Base-by-base conservation (phyloP, 2,797 vertebrate genomes). In the Leucoraja ocellata region DNA sequence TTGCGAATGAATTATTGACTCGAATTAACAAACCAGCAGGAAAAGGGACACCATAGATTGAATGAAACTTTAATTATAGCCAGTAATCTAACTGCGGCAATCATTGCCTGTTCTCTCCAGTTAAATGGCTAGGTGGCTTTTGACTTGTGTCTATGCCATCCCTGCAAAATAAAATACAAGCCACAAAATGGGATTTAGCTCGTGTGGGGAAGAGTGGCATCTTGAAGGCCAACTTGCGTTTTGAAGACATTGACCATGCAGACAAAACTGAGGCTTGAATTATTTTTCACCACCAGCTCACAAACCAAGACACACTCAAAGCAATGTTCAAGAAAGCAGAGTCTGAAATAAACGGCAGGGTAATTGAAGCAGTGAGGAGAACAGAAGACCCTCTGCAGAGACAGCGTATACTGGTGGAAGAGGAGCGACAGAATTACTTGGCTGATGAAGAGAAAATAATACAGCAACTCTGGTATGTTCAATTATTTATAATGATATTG, bases 231-330 rank as follows among this genome's bases (percentile, higher is more conserved):
- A n/a, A 92, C 93, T 95, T 93, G 54, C 83, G 93, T 95, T 63
- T 93, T 91, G 61, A 83, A 28, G 14, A 9, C 86, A 93, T 94
- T 94, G 93, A 93, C 94, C 93, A 93, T 93, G 93, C 94, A 93
- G 93, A 94, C 93, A 94, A 95, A 94, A 94, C 63, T 94, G 94
- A 96, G n/a, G 93, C 91, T 91, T 95, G 95, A 94, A 95, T 94
- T 96, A 95, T 94, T 95, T 96, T 96, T 96, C 94, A 95, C 94
- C 93, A 16, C 95, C 97, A 99, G 99, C 96, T 99, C 95, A 98
- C 99, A 96, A 99, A 99, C 97, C 98, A 99, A 96, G 99, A 99
- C 95, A 95, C 97, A 93, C 95, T 99, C 94, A 96, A 96, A 93
- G 96, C 96, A 0, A 98, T 98, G 98, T 95, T 99, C 95, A 97